A percentile compares a stretch with the other conserved stretches of the same genome.
These are phyloP conservation scores for Alexandromys fortis DNA, from an alignment of 2,113 vertebrate genomes.

Conservation along the genomic window DNA sequence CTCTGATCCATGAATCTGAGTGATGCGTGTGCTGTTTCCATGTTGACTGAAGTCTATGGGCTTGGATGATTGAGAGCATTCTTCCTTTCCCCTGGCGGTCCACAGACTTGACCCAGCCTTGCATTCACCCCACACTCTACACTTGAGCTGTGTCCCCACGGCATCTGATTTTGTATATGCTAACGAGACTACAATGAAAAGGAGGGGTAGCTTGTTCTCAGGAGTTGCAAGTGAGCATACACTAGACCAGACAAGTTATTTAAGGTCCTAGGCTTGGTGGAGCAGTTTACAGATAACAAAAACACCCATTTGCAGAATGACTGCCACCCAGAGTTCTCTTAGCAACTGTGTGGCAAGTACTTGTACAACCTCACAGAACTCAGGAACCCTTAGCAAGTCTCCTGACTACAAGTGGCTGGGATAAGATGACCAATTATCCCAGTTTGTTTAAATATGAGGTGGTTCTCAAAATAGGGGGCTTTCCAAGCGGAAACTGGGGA, in stretches of 20 bases:
- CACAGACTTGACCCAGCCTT: background rate
- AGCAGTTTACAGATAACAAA: conserved; percentile 5
- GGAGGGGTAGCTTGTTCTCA: background rate
- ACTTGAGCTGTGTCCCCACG: background rate
- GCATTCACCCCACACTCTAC: background rate
- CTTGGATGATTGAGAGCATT: background rate
- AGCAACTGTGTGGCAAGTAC: background rate
- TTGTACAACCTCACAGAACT: background rate
- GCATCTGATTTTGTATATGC: background rate
- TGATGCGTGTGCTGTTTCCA: background rate
- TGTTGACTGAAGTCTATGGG: background rate
- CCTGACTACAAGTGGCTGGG: background rate
- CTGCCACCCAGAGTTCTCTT: background rate
- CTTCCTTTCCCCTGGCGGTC: no score
- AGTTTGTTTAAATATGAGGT: background rate
- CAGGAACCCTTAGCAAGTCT: background rate
- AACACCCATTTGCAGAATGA: background rate
- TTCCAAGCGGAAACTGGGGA: background rate
- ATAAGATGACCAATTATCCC: background rate
- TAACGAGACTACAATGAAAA: background rate
- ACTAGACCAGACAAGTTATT: background rate
- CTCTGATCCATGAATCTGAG: background rate
- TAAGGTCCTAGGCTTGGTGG: background rate
- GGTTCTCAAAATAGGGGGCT: background rate
- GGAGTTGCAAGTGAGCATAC: background rate